Percentiles rank a stretch among this genome's conserved stretches.
phyloP scores from a whole-genome alignment of 2,888 invertebrate species.

The Acleris holmiana region DNA sequence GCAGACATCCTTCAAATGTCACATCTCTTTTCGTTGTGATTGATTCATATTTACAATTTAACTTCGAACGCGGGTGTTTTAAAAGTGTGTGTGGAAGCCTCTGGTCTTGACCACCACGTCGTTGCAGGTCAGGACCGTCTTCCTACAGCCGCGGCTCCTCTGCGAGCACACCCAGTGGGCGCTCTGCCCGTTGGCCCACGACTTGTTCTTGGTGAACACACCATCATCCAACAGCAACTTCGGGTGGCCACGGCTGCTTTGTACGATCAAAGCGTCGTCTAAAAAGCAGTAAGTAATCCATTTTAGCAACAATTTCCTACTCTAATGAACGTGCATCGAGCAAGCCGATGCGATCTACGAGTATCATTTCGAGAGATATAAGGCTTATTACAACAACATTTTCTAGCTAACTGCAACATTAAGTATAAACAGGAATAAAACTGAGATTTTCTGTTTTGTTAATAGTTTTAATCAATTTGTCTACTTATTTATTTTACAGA shows the following conservation, averaged over 20 bases:
- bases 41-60: too few relatives aligned
- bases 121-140: conserved; percentile 12
- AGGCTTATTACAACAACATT: too few relatives aligned
- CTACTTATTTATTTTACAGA: too few relatives aligned
- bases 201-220: conserved; percentile 44
- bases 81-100: not conserved
- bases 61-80: too few relatives aligned
- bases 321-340: not conserved
- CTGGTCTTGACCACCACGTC: conserved; percentile 4
- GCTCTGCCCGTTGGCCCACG: conserved; percentile 42
- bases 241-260: conserved; percentile 38
- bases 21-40: too few relatives aligned
- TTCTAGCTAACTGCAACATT: too few relatives aligned
- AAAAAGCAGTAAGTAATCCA: not conserved
- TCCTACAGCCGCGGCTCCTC: conserved; percentile 42
- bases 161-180: conserved; percentile 47
- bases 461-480: too few relatives aligned
- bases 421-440: too few relatives aligned
- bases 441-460: too few relatives aligned
- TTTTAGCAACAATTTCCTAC: not conserved
- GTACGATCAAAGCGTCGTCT: conserved; percentile 1
- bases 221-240: conserved; percentile 45
- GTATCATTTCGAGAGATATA: too few relatives aligned
- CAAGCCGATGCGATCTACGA: too few relatives aligned
- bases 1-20: too few relatives aligned